Evolutionary conservation across 2,797 vertebrate species (phyloP).

Genomic region (Acrossocheilus fasciatus): DNA sequence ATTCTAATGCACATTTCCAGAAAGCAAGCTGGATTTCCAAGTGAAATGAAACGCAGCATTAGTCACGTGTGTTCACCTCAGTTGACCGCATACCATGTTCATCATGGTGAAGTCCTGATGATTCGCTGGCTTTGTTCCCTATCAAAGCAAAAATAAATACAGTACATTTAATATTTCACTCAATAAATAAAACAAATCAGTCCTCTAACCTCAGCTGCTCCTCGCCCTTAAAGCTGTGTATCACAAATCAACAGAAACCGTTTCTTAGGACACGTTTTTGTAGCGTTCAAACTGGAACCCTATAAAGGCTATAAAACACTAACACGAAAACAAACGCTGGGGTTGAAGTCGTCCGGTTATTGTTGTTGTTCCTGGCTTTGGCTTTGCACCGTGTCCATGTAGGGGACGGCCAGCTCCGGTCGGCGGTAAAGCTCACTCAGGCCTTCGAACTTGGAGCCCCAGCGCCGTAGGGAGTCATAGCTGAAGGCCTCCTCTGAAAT

Average conservation of each 20-base stretch:
- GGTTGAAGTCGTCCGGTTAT: constrained; percentile 44
- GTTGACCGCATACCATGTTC: background rate
- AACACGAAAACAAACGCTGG: constrained; percentile 20
- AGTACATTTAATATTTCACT: constrained; percentile 56
- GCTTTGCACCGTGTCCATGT: constrained; percentile 66
- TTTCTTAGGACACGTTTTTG: constrained; percentile 25
- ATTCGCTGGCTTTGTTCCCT: constrained; percentile 60
- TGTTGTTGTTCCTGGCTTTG: constrained; percentile 67
- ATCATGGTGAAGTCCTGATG: constrained; percentile 2
- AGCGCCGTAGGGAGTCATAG: constrained; percentile 75
- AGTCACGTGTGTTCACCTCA: background rate
- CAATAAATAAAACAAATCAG: constrained; percentile 65
- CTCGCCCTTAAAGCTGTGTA: constrained; percentile 60
- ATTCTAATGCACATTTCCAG: background rate
- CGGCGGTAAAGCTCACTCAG: constrained; percentile 81
- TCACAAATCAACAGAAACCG: constrained; percentile 36
- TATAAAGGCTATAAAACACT: constrained; percentile 31
- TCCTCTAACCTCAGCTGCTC: constrained; percentile 15
- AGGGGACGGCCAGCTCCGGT: constrained; percentile 69
- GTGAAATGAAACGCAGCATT: constrained; percentile 9
- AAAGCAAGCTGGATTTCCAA: background rate
- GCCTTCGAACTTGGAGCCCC: constrained; percentile 84
- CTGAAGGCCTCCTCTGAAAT: constrained; percentile 73
- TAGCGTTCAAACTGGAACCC: constrained; percentile 19
- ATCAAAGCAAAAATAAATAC: constrained; percentile 65